Conservation (phyloP, 1,140 invertebrate genomes). For the Conopomorpha cramerella region DNA sequence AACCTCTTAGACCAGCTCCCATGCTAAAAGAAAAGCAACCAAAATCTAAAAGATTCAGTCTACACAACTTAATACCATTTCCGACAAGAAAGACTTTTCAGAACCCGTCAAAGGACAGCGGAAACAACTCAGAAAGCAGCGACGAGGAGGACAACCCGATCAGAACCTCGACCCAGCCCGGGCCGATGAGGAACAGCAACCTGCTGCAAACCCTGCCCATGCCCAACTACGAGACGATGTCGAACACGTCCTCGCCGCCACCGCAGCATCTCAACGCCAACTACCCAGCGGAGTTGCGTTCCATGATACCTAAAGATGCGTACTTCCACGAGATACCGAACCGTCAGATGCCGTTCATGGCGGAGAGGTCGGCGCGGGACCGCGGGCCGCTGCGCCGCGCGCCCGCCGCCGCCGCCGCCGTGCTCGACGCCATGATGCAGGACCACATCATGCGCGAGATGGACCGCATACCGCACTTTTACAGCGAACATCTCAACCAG, state of each 20-base stretch:
- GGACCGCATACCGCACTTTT: conserved; percentile 50
- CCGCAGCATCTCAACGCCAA: conserved; percentile 14
- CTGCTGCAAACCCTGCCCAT: conserved; percentile 51
- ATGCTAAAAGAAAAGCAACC: conserved; percentile 51
- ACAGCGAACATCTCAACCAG: conserved; percentile 47
- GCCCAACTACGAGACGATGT: conserved; percentile 61
- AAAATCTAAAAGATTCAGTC: conserved; percentile 55
- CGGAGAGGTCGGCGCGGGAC: conserved; percentile 28
- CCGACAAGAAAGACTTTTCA: conserved; percentile 56
- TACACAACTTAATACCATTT: conserved; percentile 54
- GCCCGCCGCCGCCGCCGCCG: conserved; percentile 46
- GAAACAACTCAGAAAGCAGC: conserved; percentile 61
- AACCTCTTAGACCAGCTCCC: conserved; percentile 43
- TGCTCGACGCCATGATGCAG: conserved; percentile 58
- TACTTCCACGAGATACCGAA: conserved; percentile 65
- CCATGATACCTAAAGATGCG: conserved; percentile 63
- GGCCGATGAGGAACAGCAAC: conserved; percentile 60
- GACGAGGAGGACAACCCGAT: conserved; percentile 63
- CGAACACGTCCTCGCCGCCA: conserved; percentile 51
- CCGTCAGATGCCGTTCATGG: conserved; percentile 31
- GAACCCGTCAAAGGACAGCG: conserved; percentile 47
- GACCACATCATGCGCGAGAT: conserved; percentile 55
- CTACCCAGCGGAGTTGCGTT: conserved; percentile 26
- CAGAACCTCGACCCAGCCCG: conserved; percentile 50
- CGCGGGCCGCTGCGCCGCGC: conserved; percentile 50